Base-by-base conservation (phyloP, 2,888 invertebrate genomes). In the Tenthredo scrophulariae region DNA sequence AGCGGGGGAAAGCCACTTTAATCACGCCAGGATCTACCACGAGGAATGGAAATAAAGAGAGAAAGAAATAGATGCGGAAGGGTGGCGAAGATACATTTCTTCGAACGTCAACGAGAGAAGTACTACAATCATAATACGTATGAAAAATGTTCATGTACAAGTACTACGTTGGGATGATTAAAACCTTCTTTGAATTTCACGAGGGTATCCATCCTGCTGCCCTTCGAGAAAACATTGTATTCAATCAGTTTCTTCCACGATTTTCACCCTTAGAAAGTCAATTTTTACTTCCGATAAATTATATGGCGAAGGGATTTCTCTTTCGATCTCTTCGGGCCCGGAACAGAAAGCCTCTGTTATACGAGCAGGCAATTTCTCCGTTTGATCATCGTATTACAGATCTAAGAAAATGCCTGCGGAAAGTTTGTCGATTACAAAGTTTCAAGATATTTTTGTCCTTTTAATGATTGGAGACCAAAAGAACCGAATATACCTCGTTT, bases 1-100 rank as follows among this genome's bases (percentile, higher is more conserved):
- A n/a, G 62, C 13, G 15, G 62, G 50, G 80, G 15, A 62, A 80
- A 80, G 62, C 58, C 62, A 80, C 80, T 80, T 80, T 80, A 80
- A 80, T 80, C 80, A 80, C 50, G 80, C 58, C 22, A 80, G 58
- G 80, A 62, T 80, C 58, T 37, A 40, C 13, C 22, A 13, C 7
- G 54, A 70, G 65, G 75, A 40, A 50, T 54, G 54, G 54, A 83
- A 43, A 13, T 5, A 50, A 54, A 79, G 75, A 86, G 85, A 26
- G 80, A 86, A 67, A 72, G 75, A 80, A 26, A 75, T 37, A 15
- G 9, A 62, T 15, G 6, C 26, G 15, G 40, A 77, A 40, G 84
- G 72, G 26, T 50, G 72, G 72, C 18, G 15, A 70, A 33, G 18
- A 67, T 13, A 67, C 67, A 33, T 67, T 67, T 67, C 33, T 67